A percentile compares a stretch with the other conserved stretches of the same genome.
These are phyloP conservation scores for Microctonus brassicae DNA, from an alignment of 2,888 invertebrate genomes.

Conservation along the genomic window DNA sequence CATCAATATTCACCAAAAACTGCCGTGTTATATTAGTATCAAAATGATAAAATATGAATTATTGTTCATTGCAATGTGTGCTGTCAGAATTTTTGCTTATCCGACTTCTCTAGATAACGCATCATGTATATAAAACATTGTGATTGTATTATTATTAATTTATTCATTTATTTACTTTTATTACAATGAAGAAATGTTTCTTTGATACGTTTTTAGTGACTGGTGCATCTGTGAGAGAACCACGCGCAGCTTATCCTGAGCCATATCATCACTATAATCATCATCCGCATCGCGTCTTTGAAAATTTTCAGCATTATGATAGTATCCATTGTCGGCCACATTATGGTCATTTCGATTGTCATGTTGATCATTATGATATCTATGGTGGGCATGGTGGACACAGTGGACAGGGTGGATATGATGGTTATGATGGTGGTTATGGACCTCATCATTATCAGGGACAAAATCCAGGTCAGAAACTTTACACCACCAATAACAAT, in stretches of 20 bases:
- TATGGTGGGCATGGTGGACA: constrained; percentile 42
- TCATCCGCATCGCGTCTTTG: constrained; percentile 21
- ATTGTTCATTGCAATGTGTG: constrained; percentile 2
- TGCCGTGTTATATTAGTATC: background rate
- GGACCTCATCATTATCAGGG: constrained; percentile 35
- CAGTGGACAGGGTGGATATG: constrained; percentile 41
- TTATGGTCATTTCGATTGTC: constrained; percentile 19
- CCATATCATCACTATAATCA: constrained; percentile 22
- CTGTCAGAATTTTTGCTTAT: constrained; percentile 20
- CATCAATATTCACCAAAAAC: background rate
- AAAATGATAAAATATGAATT: constrained; percentile 10
- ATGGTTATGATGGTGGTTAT: constrained; percentile 53
- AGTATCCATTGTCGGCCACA: constrained; percentile 15
- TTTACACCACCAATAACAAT: no score
- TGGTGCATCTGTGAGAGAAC: constrained; percentile 32
- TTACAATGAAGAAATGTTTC: background rate
- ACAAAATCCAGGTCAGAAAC: no score
- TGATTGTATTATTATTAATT: background rate
- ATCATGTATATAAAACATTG: constrained; percentile 14
- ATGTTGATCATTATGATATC: constrained; percentile 18
- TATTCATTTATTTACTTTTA: background rate
- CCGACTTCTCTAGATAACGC: background rate
- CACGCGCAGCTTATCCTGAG: constrained; percentile 41
- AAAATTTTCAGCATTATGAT: constrained; percentile 9
- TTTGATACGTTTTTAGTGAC: background rate